Conservation (phyloP, 2,797 vertebrate genomes). For the Chelmon rostratus region DNA sequence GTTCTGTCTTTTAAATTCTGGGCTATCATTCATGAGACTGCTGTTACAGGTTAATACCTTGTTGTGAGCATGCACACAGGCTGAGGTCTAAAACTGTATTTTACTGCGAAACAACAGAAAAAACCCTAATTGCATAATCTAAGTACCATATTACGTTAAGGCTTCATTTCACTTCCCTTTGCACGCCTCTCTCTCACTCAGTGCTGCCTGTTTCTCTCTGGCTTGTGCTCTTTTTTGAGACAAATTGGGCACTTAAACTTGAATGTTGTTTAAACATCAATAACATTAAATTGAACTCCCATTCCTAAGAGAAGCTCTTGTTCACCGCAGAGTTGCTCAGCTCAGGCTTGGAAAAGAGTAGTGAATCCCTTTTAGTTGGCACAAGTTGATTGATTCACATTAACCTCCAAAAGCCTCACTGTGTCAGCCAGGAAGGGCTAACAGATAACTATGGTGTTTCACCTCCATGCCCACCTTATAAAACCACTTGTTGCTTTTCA, state of each 20-base stretch:
- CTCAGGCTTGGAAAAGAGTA: background rate
- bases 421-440: background rate
- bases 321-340: constrained; percentile 8
- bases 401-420: background rate
- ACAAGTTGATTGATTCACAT: constrained; percentile 22
- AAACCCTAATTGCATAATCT: constrained; percentile 4
- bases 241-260: constrained; percentile 28
- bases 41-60: background rate
- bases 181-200: background rate
- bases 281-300: constrained; percentile 30
- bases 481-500: background rate
- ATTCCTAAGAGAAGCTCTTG: constrained; percentile 12
- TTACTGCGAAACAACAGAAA: constrained; percentile 6
- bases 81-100: background rate
- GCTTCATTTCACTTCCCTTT: constrained; percentile 4
- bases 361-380: background rate
- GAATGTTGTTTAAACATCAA: constrained; percentile 25
- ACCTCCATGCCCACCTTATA: background rate
- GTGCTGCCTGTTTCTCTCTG: background rate
- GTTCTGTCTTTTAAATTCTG: background rate
- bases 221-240: background rate
- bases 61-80: background rate
- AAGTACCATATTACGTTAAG: constrained; percentile 10
- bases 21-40: background rate
- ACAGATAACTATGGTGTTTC: background rate